Conservation (phyloP, 2,888 invertebrate species). For the Eristalis arbustorum region DNA sequence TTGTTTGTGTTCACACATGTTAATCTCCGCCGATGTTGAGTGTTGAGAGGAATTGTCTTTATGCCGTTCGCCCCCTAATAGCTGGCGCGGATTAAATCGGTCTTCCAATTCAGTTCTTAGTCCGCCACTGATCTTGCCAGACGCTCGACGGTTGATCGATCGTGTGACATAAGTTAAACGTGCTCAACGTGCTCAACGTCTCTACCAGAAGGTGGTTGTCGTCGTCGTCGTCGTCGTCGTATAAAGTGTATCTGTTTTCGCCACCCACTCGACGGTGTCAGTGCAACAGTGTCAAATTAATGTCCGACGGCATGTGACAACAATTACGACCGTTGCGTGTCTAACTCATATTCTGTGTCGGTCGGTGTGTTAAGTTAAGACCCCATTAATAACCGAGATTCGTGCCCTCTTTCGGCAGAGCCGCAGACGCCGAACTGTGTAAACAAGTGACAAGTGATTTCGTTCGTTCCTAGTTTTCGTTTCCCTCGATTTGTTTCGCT, state of each 20-base stretch:
- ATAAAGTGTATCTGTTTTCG: too few species aligned
- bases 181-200: slow-evolving; percentile 20
- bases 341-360: not conserved
- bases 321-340: slow-evolving; percentile 14
- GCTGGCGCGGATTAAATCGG: not conserved
- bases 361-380: not conserved
- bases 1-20: slow-evolving; percentile 9
- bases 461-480: not conserved
- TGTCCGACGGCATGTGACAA: slow-evolving; percentile 8
- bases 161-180: slow-evolving; percentile 26
- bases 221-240: not conserved
- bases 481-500: not conserved
- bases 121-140: slow-evolving; percentile 60
- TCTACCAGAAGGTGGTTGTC: not conserved
- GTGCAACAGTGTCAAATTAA: not conserved
- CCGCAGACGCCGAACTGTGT: slow-evolving; percentile 3
- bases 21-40: slow-evolving; percentile 45
- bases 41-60: slow-evolving; percentile 34
- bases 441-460: slow-evolving; percentile 46
- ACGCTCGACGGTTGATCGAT: slow-evolving; percentile 36
- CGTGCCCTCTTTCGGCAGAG: not conserved
- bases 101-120: slow-evolving; percentile 44
- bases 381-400: slow-evolving; percentile 20
- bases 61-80: slow-evolving; percentile 34
- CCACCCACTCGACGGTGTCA: too few species aligned